phyloP scores from a whole-genome alignment of 1,140 invertebrate species.

The Cecropterus lyciades region DNA sequence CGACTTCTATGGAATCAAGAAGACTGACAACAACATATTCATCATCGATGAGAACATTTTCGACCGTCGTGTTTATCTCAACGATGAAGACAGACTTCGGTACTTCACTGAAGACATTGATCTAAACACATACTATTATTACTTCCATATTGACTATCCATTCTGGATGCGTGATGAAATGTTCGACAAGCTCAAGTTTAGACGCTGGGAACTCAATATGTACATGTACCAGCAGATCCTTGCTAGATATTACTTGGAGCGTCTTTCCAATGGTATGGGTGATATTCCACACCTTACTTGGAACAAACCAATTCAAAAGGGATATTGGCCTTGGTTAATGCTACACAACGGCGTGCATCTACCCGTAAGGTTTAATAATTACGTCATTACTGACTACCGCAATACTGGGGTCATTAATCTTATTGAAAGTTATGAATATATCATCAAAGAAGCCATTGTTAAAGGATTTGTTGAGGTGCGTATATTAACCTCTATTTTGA shows the following conservation, averaged over 20 bases:
- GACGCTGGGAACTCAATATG: slow-evolving; percentile 86
- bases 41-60: slow-evolving; percentile 76
- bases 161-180: slow-evolving; percentile 86
- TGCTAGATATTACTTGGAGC: slow-evolving; percentile 88
- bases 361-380: slow-evolving; percentile 86
- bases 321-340: slow-evolving; percentile 86
- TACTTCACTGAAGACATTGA: slow-evolving; percentile 90
- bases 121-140: slow-evolving; percentile 88
- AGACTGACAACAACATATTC: slow-evolving; percentile 69
- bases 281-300: slow-evolving; percentile 83
- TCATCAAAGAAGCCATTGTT: slow-evolving; percentile 88
- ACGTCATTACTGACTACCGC: slow-evolving; percentile 77
- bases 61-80: slow-evolving; percentile 70
- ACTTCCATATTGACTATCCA: slow-evolving; percentile 88
- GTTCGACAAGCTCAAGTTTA: slow-evolving; percentile 80
- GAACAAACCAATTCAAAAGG: slow-evolving; percentile 82
- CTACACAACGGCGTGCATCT: slow-evolving; percentile 87
- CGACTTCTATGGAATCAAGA: slow-evolving; percentile 74
- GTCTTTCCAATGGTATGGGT: slow-evolving; percentile 86
- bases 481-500: slow-evolving; percentile 12
- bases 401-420: slow-evolving; percentile 80
- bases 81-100: slow-evolving; percentile 77
- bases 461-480: slow-evolving; percentile 85
- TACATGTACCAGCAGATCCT: slow-evolving; percentile 86
- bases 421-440: slow-evolving; percentile 84